phyloP scores from a whole-genome alignment of 37 sponge, comb jelly and placozoan species.

The Halichondria panicea region DNA sequence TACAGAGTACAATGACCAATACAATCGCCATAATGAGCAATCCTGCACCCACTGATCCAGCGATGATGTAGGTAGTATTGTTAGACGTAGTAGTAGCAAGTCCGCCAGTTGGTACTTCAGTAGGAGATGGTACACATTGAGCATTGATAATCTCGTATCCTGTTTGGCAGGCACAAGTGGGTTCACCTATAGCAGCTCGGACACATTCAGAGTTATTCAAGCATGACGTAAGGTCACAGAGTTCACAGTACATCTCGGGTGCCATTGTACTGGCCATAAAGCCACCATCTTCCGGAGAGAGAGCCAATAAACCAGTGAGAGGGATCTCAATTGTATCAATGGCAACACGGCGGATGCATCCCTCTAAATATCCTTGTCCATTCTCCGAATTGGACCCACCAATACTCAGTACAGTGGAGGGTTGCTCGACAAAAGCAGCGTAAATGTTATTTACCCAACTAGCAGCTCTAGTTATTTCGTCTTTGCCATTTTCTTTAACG shows the following conservation, averaged over 20 bases:
- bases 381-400: constrained; percentile 7
- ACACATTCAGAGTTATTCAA: neutral
- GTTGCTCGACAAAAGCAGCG: constrained; percentile 15
- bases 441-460: neutral
- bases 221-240: constrained; percentile 35
- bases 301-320: constrained; percentile 26
- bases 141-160: neutral
- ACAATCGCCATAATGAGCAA: constrained; percentile 6
- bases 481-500: neutral
- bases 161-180: neutral
- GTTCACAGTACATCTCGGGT: constrained; percentile 19
- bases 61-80: neutral
- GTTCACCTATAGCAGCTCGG: neutral
- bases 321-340: constrained; percentile 52
- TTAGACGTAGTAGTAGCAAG: neutral
- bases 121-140: neutral
- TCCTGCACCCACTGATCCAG: constrained; percentile 8
- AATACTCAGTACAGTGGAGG: constrained; percentile 14
- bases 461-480: neutral
- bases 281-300: neutral
- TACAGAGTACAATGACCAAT: neutral
- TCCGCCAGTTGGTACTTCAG: neutral
- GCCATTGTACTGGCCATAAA: neutral
- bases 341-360: constrained; percentile 38
- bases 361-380: constrained; percentile 15